Evolutionary conservation across 1,140 invertebrate genomes (phyloP).

Genomic region (Anagrus nilaparvatae): DNA sequence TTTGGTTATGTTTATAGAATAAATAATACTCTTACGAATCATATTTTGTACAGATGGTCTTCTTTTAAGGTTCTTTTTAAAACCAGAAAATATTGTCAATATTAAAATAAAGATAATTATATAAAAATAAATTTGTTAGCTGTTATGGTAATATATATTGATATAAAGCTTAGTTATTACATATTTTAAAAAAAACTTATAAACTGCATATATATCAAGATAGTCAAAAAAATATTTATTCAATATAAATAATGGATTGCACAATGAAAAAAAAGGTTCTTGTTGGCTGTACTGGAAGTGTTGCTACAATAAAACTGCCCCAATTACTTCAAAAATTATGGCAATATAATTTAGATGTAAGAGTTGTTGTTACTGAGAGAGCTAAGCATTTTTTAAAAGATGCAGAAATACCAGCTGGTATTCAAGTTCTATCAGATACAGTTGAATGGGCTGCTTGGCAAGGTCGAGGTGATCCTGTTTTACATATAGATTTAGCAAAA

Average conservation of each 20-base stretch:
- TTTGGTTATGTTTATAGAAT: no score
- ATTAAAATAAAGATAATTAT: no score
- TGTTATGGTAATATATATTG: no score
- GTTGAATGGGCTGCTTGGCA: slow-evolving; percentile 93
- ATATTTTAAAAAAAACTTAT: no score
- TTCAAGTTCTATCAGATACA: slow-evolving; percentile 63
- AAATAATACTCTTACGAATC: no score
- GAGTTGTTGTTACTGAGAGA: slow-evolving; percentile 73
- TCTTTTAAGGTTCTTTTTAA: no score
- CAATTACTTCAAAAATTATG: slow-evolving; percentile 51
- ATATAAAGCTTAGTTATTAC: no score
- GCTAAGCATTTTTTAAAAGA: slow-evolving; percentile 77
- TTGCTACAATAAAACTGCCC: slow-evolving; percentile 79
- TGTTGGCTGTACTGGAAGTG: slow-evolving; percentile 82
- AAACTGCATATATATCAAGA: no score
- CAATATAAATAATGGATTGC: slow-evolving; percentile 21
- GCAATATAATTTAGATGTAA: slow-evolving; percentile 48
- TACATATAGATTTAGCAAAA: slow-evolving; percentile 92
- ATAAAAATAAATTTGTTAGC: no score
- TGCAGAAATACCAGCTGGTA: slow-evolving; percentile 47
- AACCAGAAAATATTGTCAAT: no score
- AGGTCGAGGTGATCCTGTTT: slow-evolving; percentile 81
- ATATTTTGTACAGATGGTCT: no score
- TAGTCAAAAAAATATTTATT: no score
- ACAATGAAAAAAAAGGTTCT: slow-evolving; percentile 50